Conservation (phyloP, 2,113 vertebrate genomes). For the Paraplagusia blochii region DNA sequence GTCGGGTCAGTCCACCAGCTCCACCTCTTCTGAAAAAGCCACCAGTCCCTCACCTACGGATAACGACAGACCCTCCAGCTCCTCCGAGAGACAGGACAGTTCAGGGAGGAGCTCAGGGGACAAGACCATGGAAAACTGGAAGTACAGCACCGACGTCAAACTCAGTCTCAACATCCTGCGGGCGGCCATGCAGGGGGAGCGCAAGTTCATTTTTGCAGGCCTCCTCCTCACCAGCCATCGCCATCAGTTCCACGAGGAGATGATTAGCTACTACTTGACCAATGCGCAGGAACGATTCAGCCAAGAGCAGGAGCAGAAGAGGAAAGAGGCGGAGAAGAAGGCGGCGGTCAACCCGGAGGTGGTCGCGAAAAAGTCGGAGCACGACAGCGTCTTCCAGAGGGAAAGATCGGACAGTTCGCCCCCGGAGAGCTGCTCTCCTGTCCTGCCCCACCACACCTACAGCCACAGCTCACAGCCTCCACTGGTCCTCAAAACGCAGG, state of each 20-base stretch:
- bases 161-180: conserved; percentile 97
- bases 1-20: conserved; percentile 88
- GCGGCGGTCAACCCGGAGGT: conserved; percentile 20
- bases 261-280: conserved; percentile 96
- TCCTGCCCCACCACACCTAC: conserved; percentile 71
- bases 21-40: conserved; percentile 92
- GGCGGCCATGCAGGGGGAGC: conserved; percentile 97
- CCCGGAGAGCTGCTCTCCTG: conserved; percentile 85
- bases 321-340: conserved; percentile 82
- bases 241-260: conserved; percentile 98
- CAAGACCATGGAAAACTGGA: conserved; percentile 87
- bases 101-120: conserved; percentile 75
- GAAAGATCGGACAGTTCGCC: conserved; percentile 82
- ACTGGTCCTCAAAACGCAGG: conserved; percentile 84
- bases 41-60: conserved; percentile 91
- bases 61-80: conserved; percentile 80
- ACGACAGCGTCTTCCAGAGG: conserved; percentile 69
- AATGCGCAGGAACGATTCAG: conserved; percentile 97
- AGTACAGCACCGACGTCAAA: conserved; percentile 98
- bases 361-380: conserved; percentile 50
- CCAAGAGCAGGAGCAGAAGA: conserved; percentile 92
- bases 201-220: conserved; percentile 97
- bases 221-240: conserved; percentile 94
- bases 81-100: conserved; percentile 69
- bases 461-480: conserved; percentile 80